Percentiles rank a stretch among this genome's conserved stretches.
Evolutionary conservation across 2,888 invertebrate species (phyloP).

Genomic region (Euplexia lucipara): DNA sequence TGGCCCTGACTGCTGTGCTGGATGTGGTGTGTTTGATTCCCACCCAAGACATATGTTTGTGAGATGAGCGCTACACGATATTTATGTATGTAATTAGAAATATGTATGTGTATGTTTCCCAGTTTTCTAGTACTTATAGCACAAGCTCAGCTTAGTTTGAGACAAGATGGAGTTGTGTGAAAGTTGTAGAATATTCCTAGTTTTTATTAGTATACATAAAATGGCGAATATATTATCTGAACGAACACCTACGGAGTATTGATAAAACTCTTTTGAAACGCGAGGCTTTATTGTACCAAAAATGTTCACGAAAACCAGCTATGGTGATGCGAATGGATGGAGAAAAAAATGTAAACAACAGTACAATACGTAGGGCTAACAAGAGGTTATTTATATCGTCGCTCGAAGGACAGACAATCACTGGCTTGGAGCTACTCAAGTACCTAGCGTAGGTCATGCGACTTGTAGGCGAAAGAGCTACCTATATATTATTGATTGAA

Average conservation of each 20-base stretch:
- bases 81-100: no score
- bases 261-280: slow-evolving; percentile 8
- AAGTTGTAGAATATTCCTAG: no score
- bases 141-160: no score
- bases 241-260: not conserved
- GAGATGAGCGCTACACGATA: no score
- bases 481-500: slow-evolving; percentile 10
- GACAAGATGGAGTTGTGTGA: no score
- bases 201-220: no score
- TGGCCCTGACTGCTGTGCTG: no score
- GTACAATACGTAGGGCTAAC: slow-evolving; percentile 75
- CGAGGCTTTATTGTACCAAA: slow-evolving; percentile 12
- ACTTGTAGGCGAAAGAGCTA: slow-evolving; percentile 21
- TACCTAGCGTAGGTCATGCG: slow-evolving; percentile 29
- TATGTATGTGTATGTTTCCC: no score
- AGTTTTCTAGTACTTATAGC: no score
- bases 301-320: slow-evolving; percentile 22
- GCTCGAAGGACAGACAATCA: slow-evolving; percentile 88
- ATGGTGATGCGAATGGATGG: slow-evolving; percentile 68
- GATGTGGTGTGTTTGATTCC: no score
- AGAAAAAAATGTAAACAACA: slow-evolving; percentile 75
- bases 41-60: no score
- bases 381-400: slow-evolving; percentile 81
- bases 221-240: not conserved
- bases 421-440: slow-evolving; percentile 62